phyloP scores from a whole-genome alignment of 2,113 vertebrate species.

The Phylloscopus trochiloides region DNA sequence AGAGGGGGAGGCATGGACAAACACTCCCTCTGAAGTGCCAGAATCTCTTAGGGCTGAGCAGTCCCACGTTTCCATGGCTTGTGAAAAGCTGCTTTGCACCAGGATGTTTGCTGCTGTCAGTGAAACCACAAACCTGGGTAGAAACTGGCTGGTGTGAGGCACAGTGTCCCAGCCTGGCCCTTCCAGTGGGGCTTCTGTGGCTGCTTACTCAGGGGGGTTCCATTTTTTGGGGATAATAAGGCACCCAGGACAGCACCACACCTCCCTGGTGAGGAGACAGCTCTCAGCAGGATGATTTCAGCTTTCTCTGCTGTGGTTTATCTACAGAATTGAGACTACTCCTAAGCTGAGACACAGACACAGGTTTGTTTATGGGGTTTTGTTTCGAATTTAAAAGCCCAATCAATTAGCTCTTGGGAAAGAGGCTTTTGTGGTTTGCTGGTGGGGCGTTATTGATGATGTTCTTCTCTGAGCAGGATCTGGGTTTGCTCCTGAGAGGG shows the following conservation, averaged over 20 bases:
- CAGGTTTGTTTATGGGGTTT: background rate
- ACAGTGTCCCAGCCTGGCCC: background rate
- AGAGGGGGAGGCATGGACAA: background rate
- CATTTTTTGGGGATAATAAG: too few relatives aligned
- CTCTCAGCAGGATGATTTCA: background rate
- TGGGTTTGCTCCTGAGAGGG: background rate
- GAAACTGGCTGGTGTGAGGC: background rate
- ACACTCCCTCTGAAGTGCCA: background rate
- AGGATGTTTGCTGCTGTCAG: background rate
- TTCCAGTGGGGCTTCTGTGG: background rate
- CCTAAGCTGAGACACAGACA: background rate
- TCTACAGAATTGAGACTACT: background rate
- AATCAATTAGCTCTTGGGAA: slow-evolving; percentile 23
- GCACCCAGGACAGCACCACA: fast-evolving
- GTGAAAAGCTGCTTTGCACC: background rate
- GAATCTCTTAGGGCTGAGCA: background rate
- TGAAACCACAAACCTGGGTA: background rate
- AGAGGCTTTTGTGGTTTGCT: slow-evolving; percentile 34
- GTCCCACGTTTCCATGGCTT: background rate
- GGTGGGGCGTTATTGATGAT: background rate
- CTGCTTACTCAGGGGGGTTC: background rate
- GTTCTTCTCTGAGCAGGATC: background rate
- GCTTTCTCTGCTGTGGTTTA: background rate
- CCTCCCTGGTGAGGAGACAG: background rate
- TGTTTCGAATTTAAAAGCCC: background rate